phyloP scores from a whole-genome alignment of 2,113 vertebrate species.

The Halcyon senegalensis region DNA sequence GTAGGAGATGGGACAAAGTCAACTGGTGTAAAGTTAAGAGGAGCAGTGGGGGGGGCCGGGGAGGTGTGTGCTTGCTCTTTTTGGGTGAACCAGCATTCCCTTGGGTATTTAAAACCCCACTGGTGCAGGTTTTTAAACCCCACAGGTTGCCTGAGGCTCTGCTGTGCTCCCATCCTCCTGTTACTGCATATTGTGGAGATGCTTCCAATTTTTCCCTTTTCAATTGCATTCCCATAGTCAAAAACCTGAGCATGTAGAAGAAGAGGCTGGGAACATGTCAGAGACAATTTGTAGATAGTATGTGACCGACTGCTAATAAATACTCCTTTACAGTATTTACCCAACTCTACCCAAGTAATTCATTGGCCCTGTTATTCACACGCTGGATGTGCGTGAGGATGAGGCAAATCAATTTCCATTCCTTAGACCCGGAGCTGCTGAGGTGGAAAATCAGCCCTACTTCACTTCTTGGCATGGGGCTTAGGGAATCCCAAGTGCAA shows the following conservation, averaged over 20 bases:
- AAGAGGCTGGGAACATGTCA: conserved; percentile 6
- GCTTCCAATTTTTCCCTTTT: not conserved
- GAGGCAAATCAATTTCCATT: conserved; percentile 57
- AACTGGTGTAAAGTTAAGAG: too few species aligned
- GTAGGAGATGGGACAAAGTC: not conserved
- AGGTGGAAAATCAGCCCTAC: not conserved
- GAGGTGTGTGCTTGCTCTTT: not conserved
- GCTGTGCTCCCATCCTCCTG: not conserved
- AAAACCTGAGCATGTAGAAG: conserved; percentile 29
- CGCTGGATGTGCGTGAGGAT: not conserved
- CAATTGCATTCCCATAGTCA: not conserved
- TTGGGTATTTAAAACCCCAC: not conserved
- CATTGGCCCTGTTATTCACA: conserved; percentile 23
- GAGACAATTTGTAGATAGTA: conserved; percentile 44
- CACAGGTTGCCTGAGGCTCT: not conserved
- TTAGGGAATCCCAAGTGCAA: not conserved
- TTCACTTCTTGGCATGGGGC: not conserved
- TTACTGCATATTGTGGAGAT: not conserved
- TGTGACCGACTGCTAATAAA: conserved; percentile 44
- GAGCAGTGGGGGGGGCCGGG: not conserved
- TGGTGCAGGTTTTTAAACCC: not conserved
- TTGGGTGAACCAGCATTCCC: not conserved
- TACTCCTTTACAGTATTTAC: conserved; percentile 32
- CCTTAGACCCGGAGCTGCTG: conserved; percentile 23
- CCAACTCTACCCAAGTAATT: conserved; percentile 37